Conservation (phyloP, 2,888 invertebrate species). For the Esperia sulphurella region DNA sequence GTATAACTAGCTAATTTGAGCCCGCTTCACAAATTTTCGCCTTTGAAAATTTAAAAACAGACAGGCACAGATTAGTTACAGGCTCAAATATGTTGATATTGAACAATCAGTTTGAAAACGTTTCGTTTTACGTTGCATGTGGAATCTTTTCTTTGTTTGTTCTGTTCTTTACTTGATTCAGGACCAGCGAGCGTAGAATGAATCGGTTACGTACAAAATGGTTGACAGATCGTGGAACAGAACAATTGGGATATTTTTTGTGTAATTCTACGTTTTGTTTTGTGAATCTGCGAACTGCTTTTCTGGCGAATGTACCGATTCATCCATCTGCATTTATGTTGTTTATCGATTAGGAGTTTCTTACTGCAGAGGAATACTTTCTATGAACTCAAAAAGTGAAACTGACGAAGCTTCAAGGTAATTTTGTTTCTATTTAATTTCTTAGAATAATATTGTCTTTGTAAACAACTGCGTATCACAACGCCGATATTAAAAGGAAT, state of each 20-base stretch:
- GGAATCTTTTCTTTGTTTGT: no score
- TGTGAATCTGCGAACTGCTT: slow-evolving; percentile 26
- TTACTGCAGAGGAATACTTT: slow-evolving; percentile 58
- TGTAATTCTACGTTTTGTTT: slow-evolving; percentile 49
- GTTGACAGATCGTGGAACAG: slow-evolving; percentile 60
- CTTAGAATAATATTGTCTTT: slow-evolving; percentile 2
- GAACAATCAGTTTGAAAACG: no score
- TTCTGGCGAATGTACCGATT: slow-evolving; percentile 39
- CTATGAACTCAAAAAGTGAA: slow-evolving; percentile 78
- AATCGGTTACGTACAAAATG: slow-evolving; percentile 46
- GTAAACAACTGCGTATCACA: not conserved
- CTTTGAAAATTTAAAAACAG: no score
- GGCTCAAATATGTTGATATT: no score
- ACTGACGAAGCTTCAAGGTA: slow-evolving; percentile 80
- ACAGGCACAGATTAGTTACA: no score
- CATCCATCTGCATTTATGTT: slow-evolving; percentile 45
- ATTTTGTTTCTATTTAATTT: slow-evolving; percentile 23
- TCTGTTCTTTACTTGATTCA: slow-evolving; percentile 3
- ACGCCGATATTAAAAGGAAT: not conserved
- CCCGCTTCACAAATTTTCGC: no score
- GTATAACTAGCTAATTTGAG: no score
- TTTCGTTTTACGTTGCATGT: not conserved
- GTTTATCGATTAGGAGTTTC: slow-evolving; percentile 43
- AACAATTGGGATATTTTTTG: slow-evolving; percentile 54
- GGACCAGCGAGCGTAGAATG: slow-evolving; percentile 21